Conservation (phyloP, 2,888 invertebrate species). For the Automeris io region DNA sequence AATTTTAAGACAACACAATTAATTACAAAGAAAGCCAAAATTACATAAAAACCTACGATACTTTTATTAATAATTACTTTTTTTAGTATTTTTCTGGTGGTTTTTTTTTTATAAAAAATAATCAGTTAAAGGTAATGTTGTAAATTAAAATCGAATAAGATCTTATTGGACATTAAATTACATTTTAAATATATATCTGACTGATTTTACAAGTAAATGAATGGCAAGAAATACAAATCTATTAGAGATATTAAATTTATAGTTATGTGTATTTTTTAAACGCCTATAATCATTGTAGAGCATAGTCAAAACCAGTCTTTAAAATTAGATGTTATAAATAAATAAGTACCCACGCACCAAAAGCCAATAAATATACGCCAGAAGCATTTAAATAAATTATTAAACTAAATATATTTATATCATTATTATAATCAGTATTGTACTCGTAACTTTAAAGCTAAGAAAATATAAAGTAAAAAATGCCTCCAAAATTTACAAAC, state of each 20-base stretch:
- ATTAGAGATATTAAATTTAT: too few relatives aligned
- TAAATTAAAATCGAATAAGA: background rate
- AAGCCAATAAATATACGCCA: constrained; percentile 58
- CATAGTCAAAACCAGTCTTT: constrained; percentile 16
- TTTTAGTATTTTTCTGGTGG: too few relatives aligned
- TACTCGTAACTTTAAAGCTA: constrained; percentile 71
- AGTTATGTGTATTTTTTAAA: too few relatives aligned
- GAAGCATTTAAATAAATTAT: constrained; percentile 52
- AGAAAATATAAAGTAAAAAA: constrained; percentile 44
- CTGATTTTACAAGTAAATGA: background rate
- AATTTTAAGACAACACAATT: constrained; percentile 22
- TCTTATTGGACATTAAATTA: background rate
- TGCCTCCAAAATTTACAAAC: constrained; percentile 25
- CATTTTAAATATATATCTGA: background rate
- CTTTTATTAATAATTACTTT: too few relatives aligned
- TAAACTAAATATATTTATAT: constrained; percentile 51
- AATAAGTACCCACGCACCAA: constrained; percentile 68
- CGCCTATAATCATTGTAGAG: constrained; percentile 5
- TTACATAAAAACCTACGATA: constrained; percentile 17
- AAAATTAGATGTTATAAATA: constrained; percentile 28
- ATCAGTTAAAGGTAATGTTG: background rate
- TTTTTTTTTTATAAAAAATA: constrained; percentile 9
- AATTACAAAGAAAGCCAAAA: constrained; percentile 27
- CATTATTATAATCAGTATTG: constrained; percentile 48
- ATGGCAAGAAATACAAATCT: background rate